Evolutionary conservation across 2,113 vertebrate genomes (phyloP).

Genomic region (Notothenia rossii): DNA sequence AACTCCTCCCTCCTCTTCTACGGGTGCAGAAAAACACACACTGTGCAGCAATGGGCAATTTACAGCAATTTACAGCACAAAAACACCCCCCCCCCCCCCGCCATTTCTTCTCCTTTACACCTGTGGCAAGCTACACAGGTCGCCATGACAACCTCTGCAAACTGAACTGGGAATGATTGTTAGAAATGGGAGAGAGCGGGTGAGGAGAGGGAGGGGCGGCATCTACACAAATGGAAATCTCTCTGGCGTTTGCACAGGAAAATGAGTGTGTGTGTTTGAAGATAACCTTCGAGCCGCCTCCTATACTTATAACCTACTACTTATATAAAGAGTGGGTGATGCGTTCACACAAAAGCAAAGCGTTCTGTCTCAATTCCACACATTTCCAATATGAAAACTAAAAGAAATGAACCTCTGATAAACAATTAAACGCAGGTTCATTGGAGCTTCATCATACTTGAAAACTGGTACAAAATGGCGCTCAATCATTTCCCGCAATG

Average conservation of each 20-base stretch:
- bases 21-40: background rate
- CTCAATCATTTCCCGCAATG: too few species aligned
- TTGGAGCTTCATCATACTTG: background rate
- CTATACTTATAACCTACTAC: too few species aligned
- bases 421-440: background rate
- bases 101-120: slow-evolving; percentile 48
- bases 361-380: too few species aligned
- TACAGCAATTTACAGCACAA: background rate
- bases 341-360: background rate
- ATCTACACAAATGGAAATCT: background rate
- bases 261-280: background rate
- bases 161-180: slow-evolving; percentile 72
- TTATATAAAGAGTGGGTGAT: background rate
- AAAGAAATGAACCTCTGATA: background rate
- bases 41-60: background rate
- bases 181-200: slow-evolving; percentile 43
- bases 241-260: background rate
- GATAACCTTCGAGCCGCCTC: background rate
- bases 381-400: background rate
- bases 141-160: slow-evolving; percentile 75
- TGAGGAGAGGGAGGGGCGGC: background rate
- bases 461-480: background rate
- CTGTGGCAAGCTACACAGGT: slow-evolving; percentile 70
- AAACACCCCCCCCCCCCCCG: background rate
- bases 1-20: slow-evolving; percentile 14